Evolutionary conservation across 2,888 invertebrate species (phyloP).

Genomic region (Scrobipalpa costella): DNA sequence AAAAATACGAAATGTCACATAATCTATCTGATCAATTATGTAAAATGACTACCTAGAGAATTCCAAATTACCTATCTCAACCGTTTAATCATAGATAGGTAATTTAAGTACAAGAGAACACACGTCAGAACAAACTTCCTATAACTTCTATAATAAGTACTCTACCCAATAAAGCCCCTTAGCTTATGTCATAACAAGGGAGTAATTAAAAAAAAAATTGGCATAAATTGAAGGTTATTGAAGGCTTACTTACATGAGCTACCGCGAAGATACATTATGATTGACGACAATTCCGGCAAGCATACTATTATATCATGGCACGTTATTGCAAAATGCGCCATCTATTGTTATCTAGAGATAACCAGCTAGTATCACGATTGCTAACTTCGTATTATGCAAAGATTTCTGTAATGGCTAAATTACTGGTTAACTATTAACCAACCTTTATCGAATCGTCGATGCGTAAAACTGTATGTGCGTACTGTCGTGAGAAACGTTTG

Average conservation of each 20-base stretch:
- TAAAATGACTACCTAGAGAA: too few relatives aligned
- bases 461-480: not conserved
- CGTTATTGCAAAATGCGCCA: conserved; percentile 21
- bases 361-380: conserved; percentile 9
- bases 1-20: too few relatives aligned
- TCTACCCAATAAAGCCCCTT: too few relatives aligned
- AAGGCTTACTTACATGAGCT: conserved; percentile 26
- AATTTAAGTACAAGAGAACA: too few relatives aligned
- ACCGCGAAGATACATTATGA: conserved; percentile 19
- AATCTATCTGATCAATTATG: too few relatives aligned
- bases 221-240: conserved; percentile 16
- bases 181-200: not conserved
- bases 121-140: too few relatives aligned
- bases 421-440: not conserved
- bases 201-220: conserved; percentile 22
- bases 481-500: not conserved
- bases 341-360: conserved; percentile 18
- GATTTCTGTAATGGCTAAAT: conserved; percentile 11
- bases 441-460: conserved; percentile 5
- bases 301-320: conserved; percentile 21
- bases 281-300: not conserved
- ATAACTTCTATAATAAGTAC: too few relatives aligned
- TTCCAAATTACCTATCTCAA: too few relatives aligned
- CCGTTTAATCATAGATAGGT: too few relatives aligned
- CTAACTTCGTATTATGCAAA: conserved; percentile 14